A percentile compares a stretch with the other conserved stretches of the same genome.
Evolutionary conservation across 2,888 invertebrate genomes (phyloP).

Genomic region (Nomada fucata): DNA sequence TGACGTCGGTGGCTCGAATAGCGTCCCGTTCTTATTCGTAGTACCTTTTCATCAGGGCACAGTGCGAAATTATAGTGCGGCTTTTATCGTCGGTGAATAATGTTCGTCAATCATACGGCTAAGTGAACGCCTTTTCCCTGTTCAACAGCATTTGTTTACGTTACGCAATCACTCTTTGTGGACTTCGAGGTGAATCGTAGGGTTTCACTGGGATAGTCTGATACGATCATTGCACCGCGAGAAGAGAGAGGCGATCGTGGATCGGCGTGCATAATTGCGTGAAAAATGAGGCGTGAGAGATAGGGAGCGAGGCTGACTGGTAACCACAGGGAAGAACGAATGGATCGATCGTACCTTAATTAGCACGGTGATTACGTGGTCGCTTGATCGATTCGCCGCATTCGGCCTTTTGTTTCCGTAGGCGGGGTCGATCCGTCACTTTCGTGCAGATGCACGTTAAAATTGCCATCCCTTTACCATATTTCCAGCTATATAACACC

Average conservation of each 20-base stretch:
- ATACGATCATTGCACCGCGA: slow-evolving; percentile 38
- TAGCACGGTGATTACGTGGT: slow-evolving; percentile 44
- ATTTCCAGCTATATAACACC: slow-evolving; percentile 22
- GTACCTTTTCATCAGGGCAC: neutral
- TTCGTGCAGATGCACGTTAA: slow-evolving; percentile 31
- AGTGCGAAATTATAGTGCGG: neutral
- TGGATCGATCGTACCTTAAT: slow-evolving; percentile 57
- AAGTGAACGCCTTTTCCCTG: neutral
- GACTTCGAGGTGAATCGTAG: slow-evolving; percentile 39
- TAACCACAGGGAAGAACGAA: slow-evolving; percentile 15
- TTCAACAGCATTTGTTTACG: slow-evolving; percentile 44
- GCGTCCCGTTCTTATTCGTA: neutral
- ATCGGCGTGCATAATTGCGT: neutral
- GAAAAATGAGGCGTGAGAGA: neutral
- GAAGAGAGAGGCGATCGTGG: slow-evolving; percentile 20
- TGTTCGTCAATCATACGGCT: slow-evolving; percentile 7
- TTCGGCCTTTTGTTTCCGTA: slow-evolving; percentile 7
- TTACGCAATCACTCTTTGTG: slow-evolving; percentile 54
- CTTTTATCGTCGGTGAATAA: neutral
- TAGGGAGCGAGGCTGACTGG: neutral
- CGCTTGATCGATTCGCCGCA: slow-evolving; percentile 54
- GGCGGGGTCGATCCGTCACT: slow-evolving; percentile 2
- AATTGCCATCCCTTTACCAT: slow-evolving; percentile 24
- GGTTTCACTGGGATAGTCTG: slow-evolving; percentile 44
- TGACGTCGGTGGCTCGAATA: neutral